Conservation (phyloP, 2,113 vertebrate genomes). For the Calyptomena viridis region DNA sequence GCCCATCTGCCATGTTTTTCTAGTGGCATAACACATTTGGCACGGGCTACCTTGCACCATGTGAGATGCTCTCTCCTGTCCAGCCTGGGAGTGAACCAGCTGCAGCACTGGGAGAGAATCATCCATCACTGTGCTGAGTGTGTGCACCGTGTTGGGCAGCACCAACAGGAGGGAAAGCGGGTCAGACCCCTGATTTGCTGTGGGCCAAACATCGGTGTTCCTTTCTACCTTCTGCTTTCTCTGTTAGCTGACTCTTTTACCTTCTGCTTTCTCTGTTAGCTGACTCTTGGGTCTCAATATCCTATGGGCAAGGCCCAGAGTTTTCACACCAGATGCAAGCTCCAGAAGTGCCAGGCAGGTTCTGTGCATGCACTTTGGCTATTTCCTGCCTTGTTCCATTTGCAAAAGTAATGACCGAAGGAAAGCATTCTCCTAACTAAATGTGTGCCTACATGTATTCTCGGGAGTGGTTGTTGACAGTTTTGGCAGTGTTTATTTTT, state of each 20-base stretch:
- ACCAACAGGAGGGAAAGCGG: neutral
- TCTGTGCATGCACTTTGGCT: neutral
- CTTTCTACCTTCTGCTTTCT: neutral
- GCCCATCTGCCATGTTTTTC: neutral
- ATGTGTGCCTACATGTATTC: neutral
- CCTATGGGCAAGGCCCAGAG: neutral
- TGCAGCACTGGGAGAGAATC: neutral
- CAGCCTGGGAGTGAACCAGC: neutral
- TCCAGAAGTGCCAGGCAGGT: neutral
- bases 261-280: neutral
- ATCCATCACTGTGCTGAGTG: accelerated
- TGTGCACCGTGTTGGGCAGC: accelerated
- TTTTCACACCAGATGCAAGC: neutral
- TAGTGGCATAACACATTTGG: neutral
- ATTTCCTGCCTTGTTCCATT: neutral
- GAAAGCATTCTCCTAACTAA: neutral
- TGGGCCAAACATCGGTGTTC: no score
- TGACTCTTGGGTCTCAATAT: neutral
- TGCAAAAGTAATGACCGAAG: neutral
- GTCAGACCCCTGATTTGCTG: neutral
- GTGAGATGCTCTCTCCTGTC: neutral
- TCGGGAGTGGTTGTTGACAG: neutral
- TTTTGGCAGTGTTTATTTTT: neutral
- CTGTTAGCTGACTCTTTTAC: neutral
- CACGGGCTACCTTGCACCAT: accelerated